Evolutionary conservation across 2,888 invertebrate genomes (phyloP).

Genomic region (Cosmia trapezina): DNA sequence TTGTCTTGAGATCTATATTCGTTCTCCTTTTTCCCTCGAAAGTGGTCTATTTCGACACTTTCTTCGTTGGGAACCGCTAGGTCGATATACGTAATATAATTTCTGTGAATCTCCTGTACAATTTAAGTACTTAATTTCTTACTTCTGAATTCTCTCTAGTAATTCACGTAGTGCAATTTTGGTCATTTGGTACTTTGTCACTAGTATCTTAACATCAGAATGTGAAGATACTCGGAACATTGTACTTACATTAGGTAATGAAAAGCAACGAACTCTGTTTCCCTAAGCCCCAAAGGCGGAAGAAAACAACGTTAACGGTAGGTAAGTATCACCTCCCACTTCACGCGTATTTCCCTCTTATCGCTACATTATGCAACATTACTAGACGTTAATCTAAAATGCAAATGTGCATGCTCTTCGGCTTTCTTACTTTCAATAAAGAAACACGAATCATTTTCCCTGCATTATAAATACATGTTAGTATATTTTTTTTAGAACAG

Average conservation of each 20-base stretch:
- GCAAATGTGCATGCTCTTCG: conserved; percentile 54
- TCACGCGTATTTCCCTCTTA: conserved; percentile 45
- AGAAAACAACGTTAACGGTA: conserved; percentile 29
- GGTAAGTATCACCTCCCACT: conserved; percentile 39
- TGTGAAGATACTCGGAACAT: conserved; percentile 10
- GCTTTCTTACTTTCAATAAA: conserved; percentile 53
- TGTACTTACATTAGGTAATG: conserved; percentile 7
- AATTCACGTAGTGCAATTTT: background rate
- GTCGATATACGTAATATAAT: background rate
- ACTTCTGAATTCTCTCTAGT: background rate
- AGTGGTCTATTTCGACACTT: background rate
- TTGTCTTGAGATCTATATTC: background rate
- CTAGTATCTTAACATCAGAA: background rate
- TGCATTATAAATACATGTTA: conserved; percentile 17
- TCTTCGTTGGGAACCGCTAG: background rate
- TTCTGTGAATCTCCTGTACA: background rate
- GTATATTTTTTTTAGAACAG: conserved; percentile 18
- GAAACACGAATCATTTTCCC: conserved; percentile 46
- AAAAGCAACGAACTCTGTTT: conserved; percentile 13
- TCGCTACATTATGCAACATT: conserved; percentile 56
- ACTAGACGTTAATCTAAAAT: conserved; percentile 55
- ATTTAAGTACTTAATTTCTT: background rate
- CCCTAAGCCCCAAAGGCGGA: conserved; percentile 12
- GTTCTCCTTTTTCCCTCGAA: background rate
- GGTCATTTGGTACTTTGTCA: too few relatives aligned